Conservation (phyloP, 2,797 vertebrate species). For the Salarias fasciatus region DNA sequence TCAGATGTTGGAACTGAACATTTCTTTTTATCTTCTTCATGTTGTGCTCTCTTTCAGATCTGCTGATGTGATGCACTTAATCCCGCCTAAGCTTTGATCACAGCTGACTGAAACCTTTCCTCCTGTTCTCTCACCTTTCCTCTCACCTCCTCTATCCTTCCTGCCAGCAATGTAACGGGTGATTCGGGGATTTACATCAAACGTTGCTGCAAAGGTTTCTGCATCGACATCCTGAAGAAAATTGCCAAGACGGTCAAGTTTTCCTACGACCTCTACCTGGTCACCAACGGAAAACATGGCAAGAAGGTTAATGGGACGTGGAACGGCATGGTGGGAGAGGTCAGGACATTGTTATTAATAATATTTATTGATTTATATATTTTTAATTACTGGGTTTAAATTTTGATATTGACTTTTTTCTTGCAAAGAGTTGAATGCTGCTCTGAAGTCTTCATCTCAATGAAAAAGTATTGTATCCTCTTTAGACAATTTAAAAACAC, state of each 20-base stretch:
- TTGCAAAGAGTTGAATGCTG: too few species aligned
- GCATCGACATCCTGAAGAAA: slow-evolving; percentile 99
- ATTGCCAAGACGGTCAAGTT: slow-evolving; percentile 98
- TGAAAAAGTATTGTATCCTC: slow-evolving; percentile 6
- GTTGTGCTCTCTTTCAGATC: background rate
- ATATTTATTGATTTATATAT: too few species aligned
- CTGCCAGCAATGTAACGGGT: slow-evolving; percentile 90
- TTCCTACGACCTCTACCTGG: slow-evolving; percentile 97
- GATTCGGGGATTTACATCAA: slow-evolving; percentile 98
- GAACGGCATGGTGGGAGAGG: slow-evolving; percentile 99
- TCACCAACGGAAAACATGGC: slow-evolving; percentile 98
- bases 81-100: background rate
- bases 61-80: background rate
- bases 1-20: background rate
- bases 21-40: background rate
- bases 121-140: background rate
- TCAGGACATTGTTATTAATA: slow-evolving; percentile 60
- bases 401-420: too few species aligned
- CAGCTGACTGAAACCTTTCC: background rate
- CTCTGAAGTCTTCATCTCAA: slow-evolving; percentile 2
- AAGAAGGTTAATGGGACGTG: slow-evolving; percentile 98
- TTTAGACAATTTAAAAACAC: slow-evolving; percentile 42
- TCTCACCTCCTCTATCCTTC: background rate
- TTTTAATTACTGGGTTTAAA: too few species aligned
- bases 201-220: slow-evolving; percentile 99